Base-by-base conservation (phyloP, 1,140 invertebrate genomes). In the Cyphomyrmex costatus region DNA sequence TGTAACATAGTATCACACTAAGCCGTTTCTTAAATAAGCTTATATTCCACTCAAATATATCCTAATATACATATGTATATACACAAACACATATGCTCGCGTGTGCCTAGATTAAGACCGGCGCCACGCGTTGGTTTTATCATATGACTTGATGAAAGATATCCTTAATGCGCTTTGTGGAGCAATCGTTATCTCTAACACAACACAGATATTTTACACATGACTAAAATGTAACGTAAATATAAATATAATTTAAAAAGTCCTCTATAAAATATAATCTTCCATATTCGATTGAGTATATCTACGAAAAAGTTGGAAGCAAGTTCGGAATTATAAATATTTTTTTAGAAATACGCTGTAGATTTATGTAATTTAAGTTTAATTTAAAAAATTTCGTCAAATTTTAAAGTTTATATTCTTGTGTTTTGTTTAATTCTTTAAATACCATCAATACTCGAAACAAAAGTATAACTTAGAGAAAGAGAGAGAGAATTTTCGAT, bases 1-100 rank as follows among this genome's bases (percentile, higher is more conserved):
- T 80, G 30, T 46, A 74, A 79, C 66, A 66, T n/a, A 49, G 27
- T 77, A 79, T 88, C 68, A 79, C 68, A 79, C 10, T 78, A 58
- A 89, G 73, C 36, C 71, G 78, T 85, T 85, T 21, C 73, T 78
- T 71, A 36, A 68, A 74, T 88, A 88, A 83, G 73, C 42, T 61
- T 78, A 84, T 46, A 85, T 58, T 56, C 36, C 66, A 24, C 27
- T 83, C 42, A n/a, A n/a, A n/a, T n/a, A 27, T 53, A 51, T 46
- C 14, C n/a, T 78, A 63, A 53, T 70, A 51, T n/a, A 53, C 8
- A 19, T 16, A 33, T 46, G 1, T 3, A 16, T 21, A 71, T 24
- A n/a, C 10, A 58, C 7, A 63, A 16, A 65, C 30, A 4, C 19
- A 30, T 7, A 8, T 10, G 24, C 16, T 4, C 3, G 2, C 3